Conservation (phyloP, 2,888 invertebrate genomes). For the Eristalis tenax region DNA sequence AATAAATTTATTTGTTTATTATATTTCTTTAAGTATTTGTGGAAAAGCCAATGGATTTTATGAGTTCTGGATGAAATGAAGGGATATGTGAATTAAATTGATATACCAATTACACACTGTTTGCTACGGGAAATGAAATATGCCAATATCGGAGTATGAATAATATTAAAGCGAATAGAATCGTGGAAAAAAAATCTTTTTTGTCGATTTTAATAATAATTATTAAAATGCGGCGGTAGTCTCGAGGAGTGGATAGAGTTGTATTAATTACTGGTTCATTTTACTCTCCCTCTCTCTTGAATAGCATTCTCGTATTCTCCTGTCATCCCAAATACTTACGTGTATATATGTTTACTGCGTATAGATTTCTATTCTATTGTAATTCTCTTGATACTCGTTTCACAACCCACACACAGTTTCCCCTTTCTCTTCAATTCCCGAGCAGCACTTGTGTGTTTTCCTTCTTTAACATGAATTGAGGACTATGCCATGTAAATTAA, state of each 20-base stretch:
- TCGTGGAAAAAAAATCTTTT: too few relatives aligned
- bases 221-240: too few relatives aligned
- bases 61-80: too few relatives aligned
- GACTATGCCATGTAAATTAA: slow-evolving; percentile 9
- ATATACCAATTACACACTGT: too few relatives aligned
- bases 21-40: background rate
- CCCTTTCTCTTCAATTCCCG: background rate
- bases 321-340: background rate
- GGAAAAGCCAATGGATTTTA: background rate
- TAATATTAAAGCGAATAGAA: too few relatives aligned
- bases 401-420: background rate
- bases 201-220: too few relatives aligned
- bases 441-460: background rate
- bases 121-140: too few relatives aligned
- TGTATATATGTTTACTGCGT: background rate
- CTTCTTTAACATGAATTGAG: background rate
- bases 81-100: too few relatives aligned
- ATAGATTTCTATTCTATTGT: background rate
- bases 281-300: too few relatives aligned
- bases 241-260: too few relatives aligned
- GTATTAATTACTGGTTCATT: too few relatives aligned
- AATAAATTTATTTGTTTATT: background rate
- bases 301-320: background rate
- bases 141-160: too few relatives aligned
- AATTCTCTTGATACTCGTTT: background rate